Base-by-base conservation (phyloP, 2,113 vertebrate genomes). In the Toxotes jaculatrix region DNA sequence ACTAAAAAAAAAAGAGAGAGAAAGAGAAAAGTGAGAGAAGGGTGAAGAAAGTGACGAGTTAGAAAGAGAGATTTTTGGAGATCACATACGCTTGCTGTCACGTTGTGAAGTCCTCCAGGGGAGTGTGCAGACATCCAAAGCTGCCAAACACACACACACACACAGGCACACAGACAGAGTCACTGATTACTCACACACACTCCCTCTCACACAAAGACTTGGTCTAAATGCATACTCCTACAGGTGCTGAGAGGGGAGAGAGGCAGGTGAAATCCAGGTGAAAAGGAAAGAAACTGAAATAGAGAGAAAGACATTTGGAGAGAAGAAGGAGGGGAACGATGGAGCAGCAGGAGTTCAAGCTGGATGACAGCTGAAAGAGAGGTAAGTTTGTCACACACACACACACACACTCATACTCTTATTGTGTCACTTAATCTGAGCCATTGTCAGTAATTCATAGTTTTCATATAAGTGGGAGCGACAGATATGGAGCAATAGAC, bases 211-310 rank as follows among this genome's bases (percentile, higher is more conserved):
- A 45, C 31, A 42, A 51, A 16, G 76, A 49, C 81, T 71, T 17
- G 82, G 83, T 91, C 70, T 88, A 76, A 77, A 87, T 82, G 84
- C 74, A 32, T 66, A 87, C 88, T 91, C 89, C 85, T 88, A 91
- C 91, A 91, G 91, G 92, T 93, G 89, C 91, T 80, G 76, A 31
- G 81, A 88, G 82, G 80, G 69, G 83, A 89, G 80, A 64, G 79
- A 76, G 71, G 74, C 72, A 80, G 81, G 77, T 86, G 90, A 85
- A 74, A 77, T 74, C 21, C 67, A 57, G 60, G 82, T 64, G 79
- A 71, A 71, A 70, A 67, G 71, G 19, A 57, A 32, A 70, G 61
- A 69, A 67, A 67, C 31, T 45, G 40, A 38, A 69, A 67, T 34
- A 67, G 27, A 65, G 32, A 42, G 60, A 56, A 21, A 73, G 56